A percentile compares a stretch with the other conserved stretches of the same genome.
phyloP scores from a whole-genome alignment of 1,140 invertebrate species.

The Cataglyphis hispanica region DNA sequence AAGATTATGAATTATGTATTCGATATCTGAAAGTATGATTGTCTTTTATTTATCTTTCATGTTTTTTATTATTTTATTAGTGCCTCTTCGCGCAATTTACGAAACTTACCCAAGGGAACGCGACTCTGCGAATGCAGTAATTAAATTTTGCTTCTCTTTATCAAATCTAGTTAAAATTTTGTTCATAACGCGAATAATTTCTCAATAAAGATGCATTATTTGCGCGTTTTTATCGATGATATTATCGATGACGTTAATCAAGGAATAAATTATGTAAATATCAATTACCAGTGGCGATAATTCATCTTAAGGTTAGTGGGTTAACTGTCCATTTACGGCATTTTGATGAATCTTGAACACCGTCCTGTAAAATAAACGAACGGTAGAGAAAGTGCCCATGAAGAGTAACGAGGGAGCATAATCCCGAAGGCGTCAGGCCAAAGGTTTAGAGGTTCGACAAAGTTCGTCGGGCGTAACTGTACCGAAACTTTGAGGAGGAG shows the following conservation, averaged over 20 bases:
- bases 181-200: constrained; percentile 6
- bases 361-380: constrained; percentile 2
- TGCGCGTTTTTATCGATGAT: neutral
- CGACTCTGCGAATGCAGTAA: neutral
- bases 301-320: neutral
- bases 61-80: constrained; percentile 21
- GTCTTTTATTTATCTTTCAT: constrained; percentile 4
- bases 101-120: constrained; percentile 5
- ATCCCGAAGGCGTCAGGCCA: constrained; percentile 22
- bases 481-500: constrained; percentile 52
- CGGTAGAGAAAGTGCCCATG: constrained; percentile 8
- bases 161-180: neutral
- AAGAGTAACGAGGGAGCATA: constrained; percentile 33
- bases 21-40: neutral
- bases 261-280: neutral
- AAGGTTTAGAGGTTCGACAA: constrained; percentile 26
- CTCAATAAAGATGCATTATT: neutral
- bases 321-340: neutral
- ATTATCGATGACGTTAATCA: neutral
- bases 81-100: constrained; percentile 36
- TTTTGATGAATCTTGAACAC: neutral
- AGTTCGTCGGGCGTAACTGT: constrained; percentile 22
- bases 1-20: neutral
- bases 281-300: neutral
- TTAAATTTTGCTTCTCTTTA: constrained; percentile 23